These are phyloP conservation scores for Synanthedon tipuliformis DNA, from an alignment of 2,888 invertebrate genomes.

Conservation along the genomic window DNA sequence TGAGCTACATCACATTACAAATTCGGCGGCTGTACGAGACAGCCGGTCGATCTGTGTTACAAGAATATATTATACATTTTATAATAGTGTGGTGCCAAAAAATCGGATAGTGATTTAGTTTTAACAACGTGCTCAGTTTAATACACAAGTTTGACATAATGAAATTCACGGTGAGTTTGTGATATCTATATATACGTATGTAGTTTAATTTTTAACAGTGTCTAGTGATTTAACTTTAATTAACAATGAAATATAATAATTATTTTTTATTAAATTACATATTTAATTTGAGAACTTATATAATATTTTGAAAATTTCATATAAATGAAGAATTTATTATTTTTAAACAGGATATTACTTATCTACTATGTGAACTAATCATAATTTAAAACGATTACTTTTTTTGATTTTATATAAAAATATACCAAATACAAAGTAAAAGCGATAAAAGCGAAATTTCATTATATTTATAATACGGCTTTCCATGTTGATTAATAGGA, in stretches of 20 bases:
- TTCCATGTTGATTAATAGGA: slow-evolving; percentile 46
- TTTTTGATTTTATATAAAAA: too few species aligned
- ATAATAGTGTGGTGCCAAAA: slow-evolving; percentile 35
- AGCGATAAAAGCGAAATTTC: slow-evolving; percentile 60
- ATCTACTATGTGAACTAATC: too few species aligned
- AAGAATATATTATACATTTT: slow-evolving; percentile 10
- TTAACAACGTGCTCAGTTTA: slow-evolving; percentile 41
- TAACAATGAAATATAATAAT: too few species aligned
- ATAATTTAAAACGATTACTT: too few species aligned
- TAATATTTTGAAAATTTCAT: too few species aligned
- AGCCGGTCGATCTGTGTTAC: slow-evolving; percentile 44
- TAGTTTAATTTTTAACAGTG: not conserved
- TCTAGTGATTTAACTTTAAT: not conserved
- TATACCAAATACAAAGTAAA: slow-evolving; percentile 31
- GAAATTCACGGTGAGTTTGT: slow-evolving; percentile 68
- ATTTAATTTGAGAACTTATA: too few species aligned
- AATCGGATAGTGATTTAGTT: slow-evolving; percentile 56
- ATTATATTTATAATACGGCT: slow-evolving; percentile 43
- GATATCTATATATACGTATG: slow-evolving; percentile 11
- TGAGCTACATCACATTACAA: slow-evolving; percentile 61
- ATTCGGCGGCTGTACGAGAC: slow-evolving; percentile 62
- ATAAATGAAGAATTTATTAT: too few species aligned
- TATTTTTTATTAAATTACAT: too few species aligned
- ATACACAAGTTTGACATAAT: slow-evolving; percentile 51
- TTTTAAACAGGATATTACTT: too few species aligned